Base-by-base conservation (phyloP, 2,888 invertebrate genomes). In the Hemistola chrysoprasaria region DNA sequence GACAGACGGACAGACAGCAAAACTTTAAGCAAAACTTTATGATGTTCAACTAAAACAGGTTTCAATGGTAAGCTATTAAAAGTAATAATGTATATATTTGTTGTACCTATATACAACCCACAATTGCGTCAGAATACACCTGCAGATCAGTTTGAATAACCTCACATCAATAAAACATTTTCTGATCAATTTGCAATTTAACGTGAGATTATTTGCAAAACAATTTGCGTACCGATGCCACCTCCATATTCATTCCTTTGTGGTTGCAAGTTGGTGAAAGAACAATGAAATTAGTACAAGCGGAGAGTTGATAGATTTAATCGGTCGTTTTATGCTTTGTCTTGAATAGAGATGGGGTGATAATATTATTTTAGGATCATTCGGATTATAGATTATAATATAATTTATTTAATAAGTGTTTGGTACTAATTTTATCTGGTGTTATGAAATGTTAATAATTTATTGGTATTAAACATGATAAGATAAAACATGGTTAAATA, bases 141-240 rank as follows among this genome's bases (percentile, higher is more conserved):
- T 41, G 32, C 40, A 40, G 16, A 30, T 34, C 30, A 43, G 43
- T 42, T 40, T 33, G 39, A 33, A 45, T 46, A 47, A 40, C 38
- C n/a, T n/a, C 47, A 39, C 53, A 46, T 70, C 53, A 66, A 71
- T 74, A 69, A 73, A 68, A 70, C 69, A 73, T 68, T 16, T 11
- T 20, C 8, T 37, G 33, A 22, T 28, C 16, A 56, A 56, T 64
- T 61, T 62, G 54, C 59, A 59, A 62, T 59, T 57, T 54, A 54
- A 49, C 35, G 52, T 50, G 22, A 22, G 34, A 33, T 49, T 41
- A 46, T 59, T 54, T 55, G 55, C 49, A 57, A 61, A 56, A 58
- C 50, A 56, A 64, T 56, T 38, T 40, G 31, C 35, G 47, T n/a
- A 37, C 37, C 37, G 31, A 39, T 56, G 47, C 52, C 67, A 43